phyloP scores from a whole-genome alignment of 2,797 vertebrate genomes.

The Paramormyrops hopkinsi region DNA sequence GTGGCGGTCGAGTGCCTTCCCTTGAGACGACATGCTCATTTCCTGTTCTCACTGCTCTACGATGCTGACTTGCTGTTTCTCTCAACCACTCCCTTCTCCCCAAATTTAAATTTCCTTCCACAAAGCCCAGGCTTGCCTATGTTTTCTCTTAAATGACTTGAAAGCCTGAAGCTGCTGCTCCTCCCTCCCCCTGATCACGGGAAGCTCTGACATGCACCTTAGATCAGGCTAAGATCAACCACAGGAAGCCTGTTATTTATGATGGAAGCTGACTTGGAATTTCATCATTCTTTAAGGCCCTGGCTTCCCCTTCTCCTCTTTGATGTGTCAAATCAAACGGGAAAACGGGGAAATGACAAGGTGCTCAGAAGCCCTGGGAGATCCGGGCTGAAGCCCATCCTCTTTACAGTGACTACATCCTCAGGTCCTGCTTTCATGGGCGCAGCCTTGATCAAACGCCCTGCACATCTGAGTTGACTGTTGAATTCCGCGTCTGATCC shows the following conservation, averaged over 20 bases:
- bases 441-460: neutral
- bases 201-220: neutral
- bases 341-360: neutral
- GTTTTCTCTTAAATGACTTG: neutral
- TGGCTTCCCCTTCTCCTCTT: neutral
- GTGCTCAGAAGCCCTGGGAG: neutral
- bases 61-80: neutral
- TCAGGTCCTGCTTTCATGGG: neutral
- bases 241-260: neutral
- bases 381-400: neutral
- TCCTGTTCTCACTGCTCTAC: neutral
- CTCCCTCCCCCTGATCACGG: neutral
- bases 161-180: neutral
- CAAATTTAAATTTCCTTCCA: neutral
- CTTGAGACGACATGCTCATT: neutral
- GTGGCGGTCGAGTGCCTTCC: constrained; percentile 32
- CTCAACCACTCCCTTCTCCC: neutral
- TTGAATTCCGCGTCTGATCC: constrained; percentile 9
- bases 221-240: neutral
- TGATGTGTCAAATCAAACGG: neutral
- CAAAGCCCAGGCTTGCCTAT: neutral
- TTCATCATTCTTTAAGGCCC: neutral
- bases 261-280: constrained; percentile 21
- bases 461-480: neutral
- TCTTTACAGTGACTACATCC: neutral